Evolutionary conservation across 2,797 vertebrate genomes (phyloP).

Genomic region (Babyrousa celebensis): DNA sequence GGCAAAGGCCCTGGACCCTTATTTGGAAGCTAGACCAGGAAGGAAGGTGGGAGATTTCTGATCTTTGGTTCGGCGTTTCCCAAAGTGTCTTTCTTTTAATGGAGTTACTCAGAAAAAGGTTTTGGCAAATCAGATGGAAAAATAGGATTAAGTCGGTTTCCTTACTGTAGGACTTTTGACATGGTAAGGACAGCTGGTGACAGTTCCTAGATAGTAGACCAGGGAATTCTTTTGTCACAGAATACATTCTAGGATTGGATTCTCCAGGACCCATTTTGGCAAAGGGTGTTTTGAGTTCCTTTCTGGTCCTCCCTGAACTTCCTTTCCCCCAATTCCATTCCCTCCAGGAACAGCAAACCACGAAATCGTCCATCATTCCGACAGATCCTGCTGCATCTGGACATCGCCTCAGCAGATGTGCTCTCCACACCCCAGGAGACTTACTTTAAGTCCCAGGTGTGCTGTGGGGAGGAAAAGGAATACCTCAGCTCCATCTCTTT

Average conservation of each 20-base stretch:
- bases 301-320: background rate
- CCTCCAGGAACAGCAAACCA: conserved; percentile 96
- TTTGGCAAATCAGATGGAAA: conserved; percentile 23
- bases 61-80: background rate
- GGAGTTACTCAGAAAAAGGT: background rate
- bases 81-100: background rate
- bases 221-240: background rate
- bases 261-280: background rate
- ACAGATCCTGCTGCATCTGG: conserved; percentile 97
- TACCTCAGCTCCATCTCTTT: background rate
- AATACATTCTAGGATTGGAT: background rate
- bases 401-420: conserved; percentile 98
- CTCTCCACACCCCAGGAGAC: conserved; percentile 98
- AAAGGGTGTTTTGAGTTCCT: conserved; percentile 23
- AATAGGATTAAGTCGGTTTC: background rate
- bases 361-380: conserved; percentile 97
- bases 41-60: background rate
- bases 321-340: background rate
- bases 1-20: background rate
- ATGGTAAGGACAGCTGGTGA: background rate
- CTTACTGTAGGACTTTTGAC: conserved; percentile 8
- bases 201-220: background rate
- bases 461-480: conserved; percentile 71
- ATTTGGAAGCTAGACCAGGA: background rate
- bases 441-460: conserved; percentile 98